Conservation (phyloP, 2,888 invertebrate genomes). For the Drosophila recens region DNA sequence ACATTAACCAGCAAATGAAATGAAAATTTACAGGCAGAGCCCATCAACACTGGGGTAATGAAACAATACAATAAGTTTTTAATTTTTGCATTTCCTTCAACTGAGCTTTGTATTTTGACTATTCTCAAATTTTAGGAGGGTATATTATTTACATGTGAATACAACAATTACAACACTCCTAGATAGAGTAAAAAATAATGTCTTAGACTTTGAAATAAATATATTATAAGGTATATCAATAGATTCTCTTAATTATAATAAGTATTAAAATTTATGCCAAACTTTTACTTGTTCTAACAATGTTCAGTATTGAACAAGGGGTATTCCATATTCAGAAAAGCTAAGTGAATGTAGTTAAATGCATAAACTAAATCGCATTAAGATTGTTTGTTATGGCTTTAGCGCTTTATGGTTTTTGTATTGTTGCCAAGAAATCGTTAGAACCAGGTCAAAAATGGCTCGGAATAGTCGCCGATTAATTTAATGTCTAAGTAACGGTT, state of each 20-base stretch:
- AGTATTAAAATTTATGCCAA: not conserved
- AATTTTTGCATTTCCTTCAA: constrained; percentile 14
- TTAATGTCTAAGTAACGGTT: constrained; percentile 23
- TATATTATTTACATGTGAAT: not conserved
- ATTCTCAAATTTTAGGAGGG: not conserved
- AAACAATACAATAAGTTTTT: constrained; percentile 31
- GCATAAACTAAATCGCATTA: constrained; percentile 23
- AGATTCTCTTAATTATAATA: too few species aligned
- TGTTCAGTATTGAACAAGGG: not conserved
- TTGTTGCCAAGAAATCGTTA: constrained; percentile 61
- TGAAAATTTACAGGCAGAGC: constrained; percentile 54
- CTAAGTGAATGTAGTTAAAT: not conserved
- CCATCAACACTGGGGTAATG: constrained; percentile 17
- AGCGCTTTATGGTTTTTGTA: constrained; percentile 50
- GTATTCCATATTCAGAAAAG: too few species aligned
- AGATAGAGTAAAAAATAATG: not conserved
- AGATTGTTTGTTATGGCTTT: constrained; percentile 23
- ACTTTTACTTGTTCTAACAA: not conserved
- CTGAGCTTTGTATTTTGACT: constrained; percentile 2
- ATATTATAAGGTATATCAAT: not conserved
- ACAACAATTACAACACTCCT: not conserved
- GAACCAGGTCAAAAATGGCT: constrained; percentile 46
- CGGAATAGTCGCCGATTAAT: constrained; percentile 2
- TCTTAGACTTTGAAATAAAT: not conserved
- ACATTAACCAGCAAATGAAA: constrained; percentile 72